Evolutionary conservation across 2,797 vertebrate species (phyloP), one percentile per base, ranked within the genome.

Genomic region (Buphagus erythrorhynchus): DNA sequence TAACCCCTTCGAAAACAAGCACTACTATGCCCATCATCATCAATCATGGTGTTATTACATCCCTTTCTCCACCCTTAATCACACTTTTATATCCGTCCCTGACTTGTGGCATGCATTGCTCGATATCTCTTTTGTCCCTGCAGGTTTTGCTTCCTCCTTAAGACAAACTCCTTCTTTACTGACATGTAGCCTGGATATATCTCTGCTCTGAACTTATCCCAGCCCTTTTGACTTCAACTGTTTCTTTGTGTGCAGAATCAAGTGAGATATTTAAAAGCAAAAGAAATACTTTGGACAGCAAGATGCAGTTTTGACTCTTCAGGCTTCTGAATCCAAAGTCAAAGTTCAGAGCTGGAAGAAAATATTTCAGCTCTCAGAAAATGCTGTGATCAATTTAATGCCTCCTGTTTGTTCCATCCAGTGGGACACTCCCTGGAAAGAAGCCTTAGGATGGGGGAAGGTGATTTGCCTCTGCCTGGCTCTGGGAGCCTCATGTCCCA

Each of bases 1-100:
- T 90, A 96, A 94, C 62, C 57, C 86, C 74, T 88, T 94, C 61
- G 7, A 94, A 92, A 94, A 72, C 77, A 90, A 94, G 83, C 77
- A 58, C 66, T 71, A 59, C 67, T 65, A 57, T 80, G 35, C 36
- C 42, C 80, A 95, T 51, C 52, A 76, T 57, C 84, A 92, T 94
- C 78, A 49, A 22, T 87, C 72, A 66, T 19, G 36, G n/a, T 61
- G 20, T 80, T 74, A 71, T 42, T 67, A 67, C 28, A 57, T 42
- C 58, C 63, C 65, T 73, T 90, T 75, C 85, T 83, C 71, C 69
- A 88, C n/a, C 49, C 51, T 90, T 80, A 78, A 93, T 81, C 69
- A 89, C 72, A 93, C 24, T 77, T 88, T 51, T 45, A 69, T 68
- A 75, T 65, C 78, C 22, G 25, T 68, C 51, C 46, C 57, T 81